phyloP scores from a whole-genome alignment of 2,797 vertebrate genomes.

The Channa striata region DNA sequence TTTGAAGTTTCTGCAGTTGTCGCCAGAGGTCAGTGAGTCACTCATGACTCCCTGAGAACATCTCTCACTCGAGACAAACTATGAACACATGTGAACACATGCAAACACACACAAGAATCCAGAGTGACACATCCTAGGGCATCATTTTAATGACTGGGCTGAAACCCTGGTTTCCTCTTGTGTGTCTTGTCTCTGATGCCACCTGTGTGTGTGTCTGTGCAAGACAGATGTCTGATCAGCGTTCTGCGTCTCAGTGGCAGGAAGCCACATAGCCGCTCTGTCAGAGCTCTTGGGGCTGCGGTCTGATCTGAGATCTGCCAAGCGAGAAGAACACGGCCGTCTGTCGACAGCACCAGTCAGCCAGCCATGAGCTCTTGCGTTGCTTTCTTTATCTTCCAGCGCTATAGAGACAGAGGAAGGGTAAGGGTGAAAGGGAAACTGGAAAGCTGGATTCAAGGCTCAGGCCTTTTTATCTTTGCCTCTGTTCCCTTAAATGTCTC shows the following conservation, averaged over 20 bases:
- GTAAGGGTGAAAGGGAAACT: constrained; percentile 17
- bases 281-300: constrained; percentile 47
- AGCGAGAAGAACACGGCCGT: constrained; percentile 46
- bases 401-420: constrained; percentile 25
- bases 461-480: constrained; percentile 46
- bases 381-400: constrained; percentile 56
- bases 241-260: constrained; percentile 42
- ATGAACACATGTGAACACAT: constrained; percentile 24
- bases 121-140: constrained; percentile 54
- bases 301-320: constrained; percentile 71
- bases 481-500: constrained; percentile 60
- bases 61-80: constrained; percentile 43
- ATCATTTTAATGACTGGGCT: constrained; percentile 44
- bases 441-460: constrained; percentile 35
- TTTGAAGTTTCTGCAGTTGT: constrained; percentile 29
- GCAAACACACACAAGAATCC: neutral
- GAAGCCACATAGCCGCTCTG: constrained; percentile 48
- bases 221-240: constrained; percentile 69
- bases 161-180: constrained; percentile 33
- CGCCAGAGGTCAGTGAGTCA: constrained; percentile 56
- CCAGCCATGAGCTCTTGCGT: constrained; percentile 54
- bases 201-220: constrained; percentile 30
- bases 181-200: constrained; percentile 31
- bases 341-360: constrained; percentile 47
- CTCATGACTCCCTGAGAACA: constrained; percentile 45